phyloP scores from a whole-genome alignment of 2,888 invertebrate species.

The Alviniconcha strummeri region DNA sequence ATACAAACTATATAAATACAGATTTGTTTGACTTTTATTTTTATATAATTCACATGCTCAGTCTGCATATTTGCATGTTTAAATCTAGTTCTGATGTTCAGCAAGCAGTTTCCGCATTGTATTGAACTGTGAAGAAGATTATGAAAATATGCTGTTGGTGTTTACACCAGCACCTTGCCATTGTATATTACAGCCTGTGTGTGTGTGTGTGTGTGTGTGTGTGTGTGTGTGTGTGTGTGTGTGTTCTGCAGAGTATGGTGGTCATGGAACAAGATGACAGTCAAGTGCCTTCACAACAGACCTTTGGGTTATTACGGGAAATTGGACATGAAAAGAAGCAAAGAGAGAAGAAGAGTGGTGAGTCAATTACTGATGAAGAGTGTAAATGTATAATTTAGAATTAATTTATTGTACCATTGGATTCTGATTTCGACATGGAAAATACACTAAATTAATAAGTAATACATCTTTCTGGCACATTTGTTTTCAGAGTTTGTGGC shows the following conservation, averaged over 20 bases:
- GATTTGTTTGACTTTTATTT: too few relatives aligned
- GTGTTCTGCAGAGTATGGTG: slow-evolving; percentile 5
- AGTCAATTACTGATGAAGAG: neutral
- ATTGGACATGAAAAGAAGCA: slow-evolving; percentile 5
- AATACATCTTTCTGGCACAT: neutral
- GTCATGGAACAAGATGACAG: slow-evolving; percentile 11
- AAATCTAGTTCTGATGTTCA: too few relatives aligned
- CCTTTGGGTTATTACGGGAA: neutral
- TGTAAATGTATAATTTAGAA: too few relatives aligned
- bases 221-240: neutral
- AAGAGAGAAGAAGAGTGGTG: neutral
- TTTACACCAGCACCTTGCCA: neutral
- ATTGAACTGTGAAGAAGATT: neutral
- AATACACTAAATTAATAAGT: too few relatives aligned
- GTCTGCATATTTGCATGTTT: too few relatives aligned
- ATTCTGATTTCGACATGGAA: too few relatives aligned
- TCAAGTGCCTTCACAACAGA: neutral
- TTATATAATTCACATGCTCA: neutral
- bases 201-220: too few relatives aligned
- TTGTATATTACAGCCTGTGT: neutral
- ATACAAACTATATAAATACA: neutral
- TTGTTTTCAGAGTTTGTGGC: slow-evolving; percentile 36
- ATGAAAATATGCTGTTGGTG: neutral
- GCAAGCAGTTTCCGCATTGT: too few relatives aligned
- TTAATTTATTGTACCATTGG: too few relatives aligned